A percentile compares a stretch with the other conserved stretches of the same genome.
These are phyloP conservation scores for Agrochola lota DNA, from an alignment of 2,888 invertebrate species.

Conservation along the genomic window DNA sequence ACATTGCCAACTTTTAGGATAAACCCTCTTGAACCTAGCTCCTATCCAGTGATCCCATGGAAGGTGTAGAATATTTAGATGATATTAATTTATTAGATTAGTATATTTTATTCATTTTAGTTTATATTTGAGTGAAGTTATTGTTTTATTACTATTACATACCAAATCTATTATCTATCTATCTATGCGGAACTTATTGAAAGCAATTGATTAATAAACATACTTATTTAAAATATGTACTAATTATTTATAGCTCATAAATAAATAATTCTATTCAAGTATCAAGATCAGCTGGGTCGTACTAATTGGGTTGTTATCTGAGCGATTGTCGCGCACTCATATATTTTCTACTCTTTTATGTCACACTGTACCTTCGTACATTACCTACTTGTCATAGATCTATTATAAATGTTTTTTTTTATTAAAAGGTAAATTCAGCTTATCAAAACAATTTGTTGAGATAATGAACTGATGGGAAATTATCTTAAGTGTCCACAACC, in stretches of 20 bases:
- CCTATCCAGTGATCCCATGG: not conserved
- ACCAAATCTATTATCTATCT: not conserved
- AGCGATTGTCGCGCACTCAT: not conserved
- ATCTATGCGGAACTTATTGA: not conserved
- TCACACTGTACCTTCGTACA: not conserved
- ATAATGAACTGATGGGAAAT: not conserved
- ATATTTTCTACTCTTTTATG: conserved; percentile 14
- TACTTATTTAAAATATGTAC: too few species aligned
- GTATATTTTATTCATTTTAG: not conserved
- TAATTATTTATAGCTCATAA: too few species aligned
- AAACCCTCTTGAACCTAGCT: too few species aligned
- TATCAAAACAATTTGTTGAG: not conserved
- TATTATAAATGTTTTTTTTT: not conserved
- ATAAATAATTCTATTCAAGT: conserved; percentile 3
- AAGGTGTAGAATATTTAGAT: conserved; percentile 9
- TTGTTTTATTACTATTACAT: not conserved
- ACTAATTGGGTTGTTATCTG: too few species aligned
- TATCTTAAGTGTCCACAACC: not conserved
- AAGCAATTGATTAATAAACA: not conserved
- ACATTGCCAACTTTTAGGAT: too few species aligned
- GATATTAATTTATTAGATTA: not conserved
- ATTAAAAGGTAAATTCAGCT: not conserved
- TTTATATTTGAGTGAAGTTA: not conserved
- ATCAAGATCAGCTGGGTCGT: not conserved
- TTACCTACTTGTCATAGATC: too few species aligned